Conservation (phyloP, 23 tunicate genomes). For the Phallusia fumigata region DNA sequence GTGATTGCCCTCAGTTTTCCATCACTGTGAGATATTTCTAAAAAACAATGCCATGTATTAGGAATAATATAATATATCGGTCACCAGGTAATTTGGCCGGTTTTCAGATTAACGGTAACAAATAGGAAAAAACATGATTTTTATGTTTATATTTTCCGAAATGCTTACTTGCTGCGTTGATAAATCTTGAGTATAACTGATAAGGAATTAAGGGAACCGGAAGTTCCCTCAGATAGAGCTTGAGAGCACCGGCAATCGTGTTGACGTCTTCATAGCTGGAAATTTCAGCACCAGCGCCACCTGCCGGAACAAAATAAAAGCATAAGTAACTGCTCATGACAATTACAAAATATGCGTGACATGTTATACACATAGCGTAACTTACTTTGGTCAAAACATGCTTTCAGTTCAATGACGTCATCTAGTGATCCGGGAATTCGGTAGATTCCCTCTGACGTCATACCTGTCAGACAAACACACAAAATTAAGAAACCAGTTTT, state of each 20-base stretch:
- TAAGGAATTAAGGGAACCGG: conserved; percentile 82
- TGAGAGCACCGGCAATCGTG: conserved; percentile 74
- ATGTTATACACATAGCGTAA: neutral
- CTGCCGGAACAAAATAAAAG: conserved; percentile 14
- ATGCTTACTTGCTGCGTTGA: conserved; percentile 90
- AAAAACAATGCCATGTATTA: conserved; percentile 22
- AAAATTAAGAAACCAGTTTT: too few species aligned
- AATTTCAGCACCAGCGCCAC: conserved; percentile 52
- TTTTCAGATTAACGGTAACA: too few species aligned
- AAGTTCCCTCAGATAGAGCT: conserved; percentile 79
- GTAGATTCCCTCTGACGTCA: conserved; percentile 78
- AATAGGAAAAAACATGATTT: neutral
- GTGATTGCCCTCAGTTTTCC: conserved; percentile 66
- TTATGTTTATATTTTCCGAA: too few species aligned
- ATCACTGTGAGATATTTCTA: conserved; percentile 63
- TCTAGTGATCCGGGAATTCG: conserved; percentile 76
- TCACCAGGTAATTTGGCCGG: too few species aligned
- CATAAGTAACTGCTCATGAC: too few species aligned
- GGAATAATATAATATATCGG: too few species aligned
- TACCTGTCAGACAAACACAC: conserved; percentile 34
- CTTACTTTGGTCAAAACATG: conserved; percentile 80
- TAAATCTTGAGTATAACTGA: conserved; percentile 73
- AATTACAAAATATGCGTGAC: too few species aligned
- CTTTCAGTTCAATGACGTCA: conserved; percentile 59
- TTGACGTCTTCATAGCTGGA: conserved; percentile 60